Base-by-base conservation (phyloP, 2,797 vertebrate genomes). In the Sebastes nivosus region DNA sequence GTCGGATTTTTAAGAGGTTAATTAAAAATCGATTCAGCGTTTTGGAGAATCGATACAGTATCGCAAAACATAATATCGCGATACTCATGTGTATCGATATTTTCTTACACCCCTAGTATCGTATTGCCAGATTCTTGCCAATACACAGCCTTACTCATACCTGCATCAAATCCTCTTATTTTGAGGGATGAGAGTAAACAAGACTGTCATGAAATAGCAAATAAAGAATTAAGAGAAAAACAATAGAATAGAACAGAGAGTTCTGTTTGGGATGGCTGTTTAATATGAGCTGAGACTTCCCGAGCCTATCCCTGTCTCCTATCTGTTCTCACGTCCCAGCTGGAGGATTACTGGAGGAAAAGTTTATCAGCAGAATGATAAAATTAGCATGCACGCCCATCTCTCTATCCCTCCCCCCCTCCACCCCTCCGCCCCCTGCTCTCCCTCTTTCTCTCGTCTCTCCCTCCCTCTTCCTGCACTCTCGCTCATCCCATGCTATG, bases 371-470 rank as follows among this genome's bases (percentile, higher is more conserved):
- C 89, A 89, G 92, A 91, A 91, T 95, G 94, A 95, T 95, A 93
- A 95, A 95, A 96, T 96, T 96, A 96, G 94, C 93, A 95, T 96
- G 93, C 95, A 94, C 80, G 86, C 91, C 93, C 94, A 94, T 90
- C 93, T 89, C 91, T 94, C 87, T 75, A 71, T 50, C 66, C 67
- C 12, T 29, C 65, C 65, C 84, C 38, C 84, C 36, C 6, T 14
- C 36, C 36, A 14, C 13, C 36, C 22, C 71, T 3, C 42, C 18
- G 1, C 67, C 81, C 72, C 80, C 69, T 52, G n/a, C 81, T 80
- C 81, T 80, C 80, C 65, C 85, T 67, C 71, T 72, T 76, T 84
- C 82, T 81, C 79, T 88, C 36, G 13, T 86, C 85, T 77, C 83
- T 78, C 81, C 80, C 82, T 85, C 90, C 75, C 82, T 88, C 87